Conservation (phyloP, 2,113 vertebrate species). For the Sardina pilchardus region DNA sequence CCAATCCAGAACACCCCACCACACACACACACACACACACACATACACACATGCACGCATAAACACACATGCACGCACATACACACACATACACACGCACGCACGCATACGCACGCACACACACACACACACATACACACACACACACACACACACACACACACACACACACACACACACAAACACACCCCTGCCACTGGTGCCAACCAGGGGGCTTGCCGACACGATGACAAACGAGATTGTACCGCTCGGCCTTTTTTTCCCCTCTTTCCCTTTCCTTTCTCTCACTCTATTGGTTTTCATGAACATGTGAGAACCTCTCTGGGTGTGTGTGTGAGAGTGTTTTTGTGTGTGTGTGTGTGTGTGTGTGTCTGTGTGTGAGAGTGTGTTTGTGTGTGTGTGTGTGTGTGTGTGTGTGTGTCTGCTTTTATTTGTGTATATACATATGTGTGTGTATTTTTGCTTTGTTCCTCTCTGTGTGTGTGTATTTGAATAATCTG, state of each 20-base stretch:
- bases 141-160: neutral
- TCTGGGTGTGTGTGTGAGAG: neutral
- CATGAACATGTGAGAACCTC: neutral
- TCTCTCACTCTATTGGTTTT: neutral
- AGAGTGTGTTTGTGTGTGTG: neutral
- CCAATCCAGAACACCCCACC: neutral
- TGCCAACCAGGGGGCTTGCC: constrained; percentile 64
- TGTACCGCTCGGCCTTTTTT: constrained; percentile 29
- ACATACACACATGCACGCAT: neutral
- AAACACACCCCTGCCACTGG: constrained; percentile 38
- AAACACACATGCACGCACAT: neutral
- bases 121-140: too few relatives aligned
- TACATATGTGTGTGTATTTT: neutral
- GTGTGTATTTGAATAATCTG: neutral
- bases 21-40: neutral
- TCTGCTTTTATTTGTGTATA: too few relatives aligned
- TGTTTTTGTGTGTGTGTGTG: neutral
- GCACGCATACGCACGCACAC: neutral
- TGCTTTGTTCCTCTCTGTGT: neutral
- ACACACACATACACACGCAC: neutral
- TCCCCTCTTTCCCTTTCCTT: constrained; percentile 12
- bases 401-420: neutral
- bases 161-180: neutral
- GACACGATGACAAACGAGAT: constrained; percentile 68
- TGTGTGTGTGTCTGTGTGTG: neutral